Conservation (phyloP, 2,797 vertebrate genomes). For the Erithacus rubecula region DNA sequence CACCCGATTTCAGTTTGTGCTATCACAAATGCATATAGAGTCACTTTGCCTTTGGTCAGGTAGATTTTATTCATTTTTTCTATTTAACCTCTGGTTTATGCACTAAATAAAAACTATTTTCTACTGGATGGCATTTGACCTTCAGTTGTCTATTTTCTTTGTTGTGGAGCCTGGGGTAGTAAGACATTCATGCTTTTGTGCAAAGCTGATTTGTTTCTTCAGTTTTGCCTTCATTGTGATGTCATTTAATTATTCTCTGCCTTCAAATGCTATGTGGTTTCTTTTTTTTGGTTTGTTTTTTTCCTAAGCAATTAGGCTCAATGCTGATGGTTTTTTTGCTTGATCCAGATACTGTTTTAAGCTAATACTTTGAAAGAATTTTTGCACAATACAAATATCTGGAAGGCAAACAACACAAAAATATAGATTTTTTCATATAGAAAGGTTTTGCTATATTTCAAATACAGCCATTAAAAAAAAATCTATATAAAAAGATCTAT, state of each 20-base stretch:
- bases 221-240: neutral
- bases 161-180: neutral
- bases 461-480: neutral
- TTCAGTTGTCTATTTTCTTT: neutral
- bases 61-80: neutral
- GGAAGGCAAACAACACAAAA: fast-evolving
- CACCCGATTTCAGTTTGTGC: neutral
- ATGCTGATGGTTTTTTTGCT: neutral
- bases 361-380: neutral
- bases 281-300: neutral
- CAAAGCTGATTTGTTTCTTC: neutral
- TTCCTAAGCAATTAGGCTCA: neutral
- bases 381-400: neutral
- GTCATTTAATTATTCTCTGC: neutral
- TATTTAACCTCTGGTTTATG: neutral
- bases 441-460: neutral
- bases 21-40: neutral
- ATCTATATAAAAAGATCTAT: neutral
- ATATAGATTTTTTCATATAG: neutral
- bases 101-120: neutral
- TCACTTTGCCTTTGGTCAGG: neutral
- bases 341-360: neutral
- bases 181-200: neutral
- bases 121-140: neutral
- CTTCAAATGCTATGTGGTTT: neutral